phyloP scores from a whole-genome alignment of 1,140 invertebrate genomes.

The Halictus rubicundus region DNA sequence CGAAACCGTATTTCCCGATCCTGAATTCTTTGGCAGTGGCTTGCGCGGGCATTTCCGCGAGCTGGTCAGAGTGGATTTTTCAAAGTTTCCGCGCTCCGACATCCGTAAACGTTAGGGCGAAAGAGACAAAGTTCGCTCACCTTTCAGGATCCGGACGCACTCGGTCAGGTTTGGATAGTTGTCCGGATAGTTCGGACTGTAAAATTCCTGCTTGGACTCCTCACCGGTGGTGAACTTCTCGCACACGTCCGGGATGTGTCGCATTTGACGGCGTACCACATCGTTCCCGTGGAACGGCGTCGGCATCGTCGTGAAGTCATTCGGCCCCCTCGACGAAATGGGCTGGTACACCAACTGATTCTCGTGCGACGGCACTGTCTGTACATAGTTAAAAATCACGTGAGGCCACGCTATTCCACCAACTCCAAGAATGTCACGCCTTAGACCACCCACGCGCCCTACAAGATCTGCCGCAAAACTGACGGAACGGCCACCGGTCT shows the following conservation, averaged over 20 bases:
- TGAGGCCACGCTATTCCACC: neutral
- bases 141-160: slow-evolving; percentile 86
- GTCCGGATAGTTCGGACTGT: slow-evolving; percentile 87
- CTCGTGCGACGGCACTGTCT: slow-evolving; percentile 45
- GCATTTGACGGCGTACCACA: slow-evolving; percentile 69
- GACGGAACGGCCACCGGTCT: too few species aligned
- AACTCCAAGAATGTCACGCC: slow-evolving; percentile 7
- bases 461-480: too few species aligned
- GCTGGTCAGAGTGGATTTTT: too few species aligned
- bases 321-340: neutral
- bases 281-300: slow-evolving; percentile 32
- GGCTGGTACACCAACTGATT: neutral
- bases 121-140: slow-evolving; percentile 78
- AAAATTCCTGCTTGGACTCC: slow-evolving; percentile 84
- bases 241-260: slow-evolving; percentile 75
- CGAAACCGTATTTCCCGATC: too few species aligned
- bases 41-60: neutral
- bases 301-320: slow-evolving; percentile 14
- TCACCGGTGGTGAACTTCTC: slow-evolving; percentile 83
- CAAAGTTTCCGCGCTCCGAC: neutral
- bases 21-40: too few species aligned
- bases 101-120: slow-evolving; percentile 13
- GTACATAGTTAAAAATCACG: slow-evolving; percentile 35
- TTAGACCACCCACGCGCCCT: too few species aligned
- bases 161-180: slow-evolving; percentile 87